Evolutionary conservation across 2,888 invertebrate species (phyloP), one percentile per base, ranked within the genome.

Genomic region (Petrophora chlorosata): DNA sequence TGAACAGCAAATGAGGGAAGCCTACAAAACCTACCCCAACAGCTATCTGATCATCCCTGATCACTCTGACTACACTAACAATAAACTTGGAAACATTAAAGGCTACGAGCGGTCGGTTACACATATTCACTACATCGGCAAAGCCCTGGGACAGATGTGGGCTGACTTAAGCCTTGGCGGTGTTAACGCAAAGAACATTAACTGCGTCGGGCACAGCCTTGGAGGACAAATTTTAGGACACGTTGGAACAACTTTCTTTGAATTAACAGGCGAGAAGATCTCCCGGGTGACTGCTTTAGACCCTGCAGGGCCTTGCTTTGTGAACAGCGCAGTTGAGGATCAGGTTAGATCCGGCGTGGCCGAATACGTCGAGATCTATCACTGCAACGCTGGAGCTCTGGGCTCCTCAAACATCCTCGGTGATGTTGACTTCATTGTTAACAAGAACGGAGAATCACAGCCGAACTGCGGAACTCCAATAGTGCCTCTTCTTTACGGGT

Each of bases 301-400:
- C 40, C 88, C 90, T 2, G 89, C 89, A 36, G 89, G 88, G 0
- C 90, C 90, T 2, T 90, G 89, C 48, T 90, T 86, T 50, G 76
- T 80, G 0, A 81, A 85, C 25, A 84, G 82, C 44, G 61, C 76
- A 0, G 73, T 80, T 2, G 67, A 85, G 29, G 82, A 90, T 9
- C 86, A 92, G 57, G 70, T 93, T 0, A 82, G 91, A 35, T 80
- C 87, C 9, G 86, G 88, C 3, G 91, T 93, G 15, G 93, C 93
- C 0, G 79, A 86, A 0, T 92, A 92, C 59, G 93, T 93, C 0
- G 92, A 93, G 64, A 87, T 91, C 0, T 88, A 93, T 51, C 93
- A 93, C 65, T 93, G 93, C 17, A 92, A 92, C 54, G 90, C 90
- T 45, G 92, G 92, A 7, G 82, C 80, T 0, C 65, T 92, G 1